Percentiles rank a stretch among this genome's conserved stretches.
These are phyloP conservation scores for Pseudomugil gertrudae DNA, from an alignment of 2,797 vertebrate genomes.

Conservation along the genomic window DNA sequence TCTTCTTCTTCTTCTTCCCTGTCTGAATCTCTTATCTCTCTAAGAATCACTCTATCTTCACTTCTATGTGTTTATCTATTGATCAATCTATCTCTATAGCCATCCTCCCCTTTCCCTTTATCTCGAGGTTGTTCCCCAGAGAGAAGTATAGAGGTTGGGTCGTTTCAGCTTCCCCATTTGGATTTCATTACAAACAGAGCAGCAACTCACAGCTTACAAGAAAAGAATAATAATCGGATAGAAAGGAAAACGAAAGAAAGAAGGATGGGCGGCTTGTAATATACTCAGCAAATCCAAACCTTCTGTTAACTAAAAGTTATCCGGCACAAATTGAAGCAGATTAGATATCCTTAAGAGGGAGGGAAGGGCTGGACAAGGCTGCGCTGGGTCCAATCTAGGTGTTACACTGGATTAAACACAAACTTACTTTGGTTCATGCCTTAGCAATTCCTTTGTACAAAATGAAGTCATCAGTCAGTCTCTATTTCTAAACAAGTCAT, in stretches of 20 bases:
- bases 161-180: slow-evolving; percentile 70
- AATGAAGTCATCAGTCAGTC: slow-evolving; percentile 60
- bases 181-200: slow-evolving; percentile 75
- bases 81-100: slow-evolving; percentile 45
- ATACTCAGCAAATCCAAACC: slow-evolving; percentile 67
- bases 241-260: slow-evolving; percentile 20
- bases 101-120: slow-evolving; percentile 31
- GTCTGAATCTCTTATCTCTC: slow-evolving; percentile 33
- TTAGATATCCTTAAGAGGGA: slow-evolving; percentile 44
- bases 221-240: slow-evolving; percentile 69
- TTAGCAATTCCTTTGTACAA: slow-evolving; percentile 25
- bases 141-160: slow-evolving; percentile 6
- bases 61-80: slow-evolving; percentile 43
- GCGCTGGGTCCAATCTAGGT: slow-evolving; percentile 53
- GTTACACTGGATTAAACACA: slow-evolving; percentile 37
- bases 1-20: slow-evolving; percentile 29
- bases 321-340: slow-evolving; percentile 44
- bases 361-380: slow-evolving; percentile 19
- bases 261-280: slow-evolving; percentile 50
- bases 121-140: slow-evolving; percentile 28
- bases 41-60: slow-evolving; percentile 35
- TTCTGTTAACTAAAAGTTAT: slow-evolving; percentile 52
- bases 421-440: slow-evolving; percentile 24
- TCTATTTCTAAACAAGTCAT: slow-evolving; percentile 33
- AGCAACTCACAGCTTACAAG: slow-evolving; percentile 52